Conservation (phyloP, 1,140 invertebrate species). For the Drosophila micromelanica region DNA sequence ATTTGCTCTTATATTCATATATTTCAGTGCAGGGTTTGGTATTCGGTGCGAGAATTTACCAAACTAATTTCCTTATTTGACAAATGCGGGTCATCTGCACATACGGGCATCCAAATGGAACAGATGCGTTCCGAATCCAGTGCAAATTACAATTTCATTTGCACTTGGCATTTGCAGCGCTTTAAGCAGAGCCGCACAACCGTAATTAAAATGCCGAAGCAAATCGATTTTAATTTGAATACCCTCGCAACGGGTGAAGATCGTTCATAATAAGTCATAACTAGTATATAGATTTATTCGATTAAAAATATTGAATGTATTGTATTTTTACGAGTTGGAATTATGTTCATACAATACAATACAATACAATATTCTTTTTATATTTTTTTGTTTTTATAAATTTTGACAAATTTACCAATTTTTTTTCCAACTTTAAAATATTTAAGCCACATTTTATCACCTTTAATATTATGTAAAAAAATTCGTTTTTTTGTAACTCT, state of each 20-base stretch:
- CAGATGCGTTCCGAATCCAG: not conserved
- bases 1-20: constrained; percentile 8
- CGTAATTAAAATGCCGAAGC: constrained; percentile 63
- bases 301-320: too few species aligned
- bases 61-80: constrained; percentile 69
- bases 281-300: not conserved
- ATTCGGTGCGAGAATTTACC: constrained; percentile 46
- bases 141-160: constrained; percentile 54
- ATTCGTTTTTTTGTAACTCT: too few species aligned
- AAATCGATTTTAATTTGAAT: constrained; percentile 17
- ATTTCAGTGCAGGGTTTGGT: too few species aligned
- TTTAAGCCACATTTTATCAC: too few species aligned
- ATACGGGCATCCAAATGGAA: constrained; percentile 5
- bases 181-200: constrained; percentile 64
- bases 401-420: too few species aligned
- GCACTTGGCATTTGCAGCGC: constrained; percentile 47
- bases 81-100: constrained; percentile 20
- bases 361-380: too few species aligned
- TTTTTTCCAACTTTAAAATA: too few species aligned
- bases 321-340: too few species aligned
- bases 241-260: too few species aligned
- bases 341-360: too few species aligned
- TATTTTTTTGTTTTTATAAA: too few species aligned
- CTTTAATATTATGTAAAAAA: too few species aligned
- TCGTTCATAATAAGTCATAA: not conserved